Evolutionary conservation across 2,888 invertebrate species (phyloP).

Genomic region (Chymomyza caudatula): DNA sequence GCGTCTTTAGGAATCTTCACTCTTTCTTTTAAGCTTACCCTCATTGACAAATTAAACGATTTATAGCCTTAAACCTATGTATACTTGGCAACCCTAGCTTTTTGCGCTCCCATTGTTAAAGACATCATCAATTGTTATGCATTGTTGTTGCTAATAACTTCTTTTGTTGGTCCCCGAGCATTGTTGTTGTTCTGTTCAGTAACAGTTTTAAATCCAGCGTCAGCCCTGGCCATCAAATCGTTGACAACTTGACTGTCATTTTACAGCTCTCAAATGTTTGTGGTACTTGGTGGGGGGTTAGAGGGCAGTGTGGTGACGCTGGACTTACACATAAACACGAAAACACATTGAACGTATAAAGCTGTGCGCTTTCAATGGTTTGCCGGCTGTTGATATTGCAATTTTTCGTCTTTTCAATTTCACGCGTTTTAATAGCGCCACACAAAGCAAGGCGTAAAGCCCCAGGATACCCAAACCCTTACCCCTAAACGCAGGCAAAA

Average conservation of each 20-base stretch:
- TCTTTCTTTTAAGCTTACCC: not conserved
- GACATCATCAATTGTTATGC: not conserved
- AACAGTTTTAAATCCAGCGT: not conserved
- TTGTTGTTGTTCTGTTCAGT: not conserved
- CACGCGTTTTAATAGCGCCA: constrained; percentile 57
- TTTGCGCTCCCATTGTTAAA: not conserved
- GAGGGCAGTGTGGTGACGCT: not conserved
- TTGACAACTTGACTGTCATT: constrained; percentile 36
- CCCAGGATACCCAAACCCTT: constrained; percentile 4
- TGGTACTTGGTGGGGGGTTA: not conserved
- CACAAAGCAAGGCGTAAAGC: constrained; percentile 4
- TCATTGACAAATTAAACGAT: not conserved
- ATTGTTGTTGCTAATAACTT: not conserved
- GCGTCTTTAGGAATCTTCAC: not conserved
- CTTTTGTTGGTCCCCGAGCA: not conserved
- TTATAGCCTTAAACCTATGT: not conserved
- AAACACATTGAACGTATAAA: not conserved
- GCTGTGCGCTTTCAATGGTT: constrained; percentile 36
- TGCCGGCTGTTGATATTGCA: constrained; percentile 57
- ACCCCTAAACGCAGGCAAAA: constrained; percentile 4
- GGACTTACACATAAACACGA: constrained; percentile 25
- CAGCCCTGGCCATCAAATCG: constrained; percentile 43
- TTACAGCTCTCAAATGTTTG: not conserved
- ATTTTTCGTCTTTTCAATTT: constrained; percentile 69
- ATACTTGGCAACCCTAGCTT: not conserved